Base-by-base conservation (phyloP, 2,797 vertebrate genomes). In the Cirrhinus molitorella region DNA sequence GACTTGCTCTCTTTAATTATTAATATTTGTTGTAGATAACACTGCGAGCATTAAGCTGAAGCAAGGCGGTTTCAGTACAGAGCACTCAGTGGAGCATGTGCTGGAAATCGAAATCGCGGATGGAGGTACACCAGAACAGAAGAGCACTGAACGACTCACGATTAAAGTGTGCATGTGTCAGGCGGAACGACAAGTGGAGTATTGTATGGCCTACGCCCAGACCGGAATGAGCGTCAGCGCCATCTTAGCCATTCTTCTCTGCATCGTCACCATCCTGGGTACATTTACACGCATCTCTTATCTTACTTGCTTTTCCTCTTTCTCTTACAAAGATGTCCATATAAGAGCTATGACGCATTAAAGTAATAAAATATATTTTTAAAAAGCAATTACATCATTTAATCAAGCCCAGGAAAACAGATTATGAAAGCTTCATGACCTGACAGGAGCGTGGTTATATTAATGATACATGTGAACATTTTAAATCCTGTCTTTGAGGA, bases 201-300 rank as follows among this genome's bases (percentile, higher is more conserved):
- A 93, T 79, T 99, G 98, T 23, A 96, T 93, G 86, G 79, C 87
- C 0, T 89, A 90, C 0, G 90, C 85, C 61, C 93, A 85, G 85
- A 92, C 92, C 0, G 95, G 95, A 3, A 92, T 98, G 88, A 97
- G 96, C 23, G 91, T 97, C 82, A 96, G 96, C 4, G 96, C 95
- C 0, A 90, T 99, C 31, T 92, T 98, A 2, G 95, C 96, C 85
- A 97, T 99, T 88, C 96, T 99, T 34, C 93, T 98, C 84, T 98
- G 96, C 90, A 97, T 99, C 76, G 91, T 98, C 81, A 96, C 96
- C 66, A 96, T 99, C 67, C 90, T 97, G 65, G 94, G 98, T 99
- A 90, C 1, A 43, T 63, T 65, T n/a, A 53, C 19, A n/a, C 3
- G 0, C 3, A n/a, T 51, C 11, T 73, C 47, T 34, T 4, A 28